Evolutionary conservation across 2,888 invertebrate species (phyloP).

Genomic region (Heliconius ismenius): DNA sequence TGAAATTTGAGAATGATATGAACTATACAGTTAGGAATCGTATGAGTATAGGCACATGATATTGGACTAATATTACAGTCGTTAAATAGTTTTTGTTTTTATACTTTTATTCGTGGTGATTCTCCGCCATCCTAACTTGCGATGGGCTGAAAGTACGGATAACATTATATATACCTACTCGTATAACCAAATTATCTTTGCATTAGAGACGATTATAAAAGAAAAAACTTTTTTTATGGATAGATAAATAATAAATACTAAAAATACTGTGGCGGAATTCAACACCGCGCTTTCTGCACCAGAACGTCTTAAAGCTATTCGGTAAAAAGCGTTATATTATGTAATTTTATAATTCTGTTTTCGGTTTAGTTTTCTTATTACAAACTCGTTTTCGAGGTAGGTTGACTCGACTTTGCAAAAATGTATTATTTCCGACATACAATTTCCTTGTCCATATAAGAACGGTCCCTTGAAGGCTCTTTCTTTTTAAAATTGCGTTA

Average conservation of each 20-base stretch:
- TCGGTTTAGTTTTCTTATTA: neutral
- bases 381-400: neutral
- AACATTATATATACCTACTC: neutral
- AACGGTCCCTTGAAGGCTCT: slow-evolving; percentile 11
- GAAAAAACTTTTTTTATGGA: neutral
- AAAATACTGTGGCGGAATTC: neutral
- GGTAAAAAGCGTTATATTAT: neutral
- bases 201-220: neutral
- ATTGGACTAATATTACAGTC: neutral
- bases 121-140: neutral
- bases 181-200: neutral
- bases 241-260: neutral
- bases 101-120: neutral
- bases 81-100: neutral
- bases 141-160: no score
- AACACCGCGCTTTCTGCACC: neutral
- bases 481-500: slow-evolving; percentile 4
- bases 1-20: neutral
- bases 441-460: neutral
- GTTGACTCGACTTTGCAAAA: neutral
- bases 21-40: neutral
- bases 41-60: neutral
- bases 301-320: no score
- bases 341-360: neutral
- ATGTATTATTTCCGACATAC: neutral